Percentiles rank a stretch among this genome's conserved stretches.
Conservation (phyloP, 2,113 vertebrate species). For the Pantherophis guttatus region DNA sequence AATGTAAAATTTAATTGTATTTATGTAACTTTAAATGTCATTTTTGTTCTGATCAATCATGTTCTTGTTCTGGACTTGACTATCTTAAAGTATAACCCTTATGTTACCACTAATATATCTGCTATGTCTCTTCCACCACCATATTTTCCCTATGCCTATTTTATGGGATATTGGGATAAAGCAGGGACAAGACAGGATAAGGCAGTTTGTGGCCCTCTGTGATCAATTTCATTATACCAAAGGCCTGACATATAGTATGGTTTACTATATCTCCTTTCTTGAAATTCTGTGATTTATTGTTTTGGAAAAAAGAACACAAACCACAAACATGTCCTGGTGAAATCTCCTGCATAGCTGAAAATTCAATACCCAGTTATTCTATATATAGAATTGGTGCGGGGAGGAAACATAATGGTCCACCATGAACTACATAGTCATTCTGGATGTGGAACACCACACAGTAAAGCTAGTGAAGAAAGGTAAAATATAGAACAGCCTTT, state of each 20-base stretch:
- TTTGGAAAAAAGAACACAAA: not conserved
- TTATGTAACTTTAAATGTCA: not conserved
- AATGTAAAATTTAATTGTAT: not conserved
- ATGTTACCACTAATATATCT: not conserved
- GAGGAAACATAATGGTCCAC: not conserved
- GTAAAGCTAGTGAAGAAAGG: not conserved
- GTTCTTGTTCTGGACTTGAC: not conserved
- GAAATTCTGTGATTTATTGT: not conserved
- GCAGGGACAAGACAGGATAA: not conserved
- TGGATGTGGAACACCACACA: not conserved
- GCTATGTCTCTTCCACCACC: not conserved
- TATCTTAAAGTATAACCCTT: not conserved
- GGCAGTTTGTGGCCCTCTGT: not conserved
- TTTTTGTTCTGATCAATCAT: not conserved
- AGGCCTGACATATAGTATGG: not conserved
- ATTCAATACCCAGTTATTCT: not conserved
- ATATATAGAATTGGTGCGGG: not conserved
- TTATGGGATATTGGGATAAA: not conserved
- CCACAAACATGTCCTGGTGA: not conserved
- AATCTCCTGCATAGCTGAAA: not conserved
- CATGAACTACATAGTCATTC: not conserved
- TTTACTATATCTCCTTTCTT: not conserved
- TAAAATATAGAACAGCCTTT: conserved; percentile 9
- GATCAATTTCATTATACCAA: not conserved
- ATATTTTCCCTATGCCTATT: not conserved